These are phyloP conservation scores for Timandra comae DNA, from an alignment of 2,888 invertebrate genomes.

Conservation along the genomic window DNA sequence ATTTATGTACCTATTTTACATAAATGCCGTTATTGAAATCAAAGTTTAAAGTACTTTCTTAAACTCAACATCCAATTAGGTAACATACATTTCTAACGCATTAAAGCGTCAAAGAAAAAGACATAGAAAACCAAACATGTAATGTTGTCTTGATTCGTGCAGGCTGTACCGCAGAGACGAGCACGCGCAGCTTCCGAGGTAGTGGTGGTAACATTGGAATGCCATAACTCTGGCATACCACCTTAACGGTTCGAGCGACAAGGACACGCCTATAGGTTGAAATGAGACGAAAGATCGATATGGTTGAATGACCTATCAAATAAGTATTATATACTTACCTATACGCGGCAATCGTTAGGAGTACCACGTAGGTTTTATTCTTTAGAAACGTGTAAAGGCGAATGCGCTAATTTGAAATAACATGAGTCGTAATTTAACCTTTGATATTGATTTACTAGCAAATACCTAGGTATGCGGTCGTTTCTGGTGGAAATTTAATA, in stretches of 20 bases:
- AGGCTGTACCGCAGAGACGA: slow-evolving; percentile 29
- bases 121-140: slow-evolving; percentile 53
- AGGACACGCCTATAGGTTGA: slow-evolving; percentile 41
- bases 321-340: slow-evolving; percentile 51
- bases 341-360: slow-evolving; percentile 61
- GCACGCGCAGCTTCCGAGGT: slow-evolving; percentile 61
- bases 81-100: too few species aligned
- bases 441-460: too few species aligned
- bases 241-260: slow-evolving; percentile 68
- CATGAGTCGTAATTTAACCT: too few species aligned
- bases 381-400: slow-evolving; percentile 60
- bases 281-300: slow-evolving; percentile 48
- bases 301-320: slow-evolving; percentile 77
- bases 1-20: too few species aligned
- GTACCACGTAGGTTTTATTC: slow-evolving; percentile 69
- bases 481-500: too few species aligned
- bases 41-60: too few species aligned
- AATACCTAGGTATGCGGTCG: too few species aligned
- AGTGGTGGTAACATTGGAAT: slow-evolving; percentile 70
- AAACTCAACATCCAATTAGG: too few species aligned
- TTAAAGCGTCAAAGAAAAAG: slow-evolving; percentile 41
- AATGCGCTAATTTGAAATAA: slow-evolving; percentile 32
- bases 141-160: slow-evolving; percentile 45
- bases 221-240: slow-evolving; percentile 72
- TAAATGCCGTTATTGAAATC: too few species aligned